phyloP scores from a whole-genome alignment of 2,888 invertebrate species.

The Ectropis crepuscularia region DNA sequence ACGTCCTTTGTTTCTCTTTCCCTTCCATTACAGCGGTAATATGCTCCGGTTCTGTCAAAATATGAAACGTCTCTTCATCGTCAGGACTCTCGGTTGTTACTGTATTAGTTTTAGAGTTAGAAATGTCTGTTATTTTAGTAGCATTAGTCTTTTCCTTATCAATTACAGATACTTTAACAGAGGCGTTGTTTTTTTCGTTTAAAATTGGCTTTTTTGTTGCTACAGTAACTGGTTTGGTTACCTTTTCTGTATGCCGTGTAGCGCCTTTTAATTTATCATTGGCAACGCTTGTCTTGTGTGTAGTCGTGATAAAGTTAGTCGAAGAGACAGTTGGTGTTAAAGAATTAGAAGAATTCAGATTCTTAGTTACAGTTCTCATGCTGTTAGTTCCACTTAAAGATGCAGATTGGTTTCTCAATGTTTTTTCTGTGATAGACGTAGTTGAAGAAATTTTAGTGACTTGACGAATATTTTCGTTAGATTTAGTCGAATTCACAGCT shows the following conservation, averaged over 20 bases:
- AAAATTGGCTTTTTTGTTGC: slow-evolving; percentile 38
- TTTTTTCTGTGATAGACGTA: slow-evolving; percentile 39
- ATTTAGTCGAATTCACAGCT: slow-evolving; percentile 43
- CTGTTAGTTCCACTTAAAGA: slow-evolving; percentile 73
- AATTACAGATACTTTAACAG: slow-evolving; percentile 32
- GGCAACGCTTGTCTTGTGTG: slow-evolving; percentile 41
- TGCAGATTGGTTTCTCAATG: slow-evolving; percentile 40
- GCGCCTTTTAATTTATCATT: slow-evolving; percentile 25
- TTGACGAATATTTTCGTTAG: slow-evolving; percentile 36
- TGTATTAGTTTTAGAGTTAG: slow-evolving; percentile 50
- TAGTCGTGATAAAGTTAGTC: slow-evolving; percentile 54
- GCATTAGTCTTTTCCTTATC: slow-evolving; percentile 49
- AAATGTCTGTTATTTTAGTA: slow-evolving; percentile 43
- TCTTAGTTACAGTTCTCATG: slow-evolving; percentile 68
- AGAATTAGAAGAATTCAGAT: slow-evolving; percentile 62
- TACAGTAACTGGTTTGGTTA: slow-evolving; percentile 45
- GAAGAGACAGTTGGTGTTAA: slow-evolving; percentile 49
- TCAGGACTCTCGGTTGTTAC: slow-evolving; percentile 65
- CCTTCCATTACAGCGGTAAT: slow-evolving; percentile 81
- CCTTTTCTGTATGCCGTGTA: slow-evolving; percentile 38
- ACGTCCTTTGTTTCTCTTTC: slow-evolving; percentile 68
- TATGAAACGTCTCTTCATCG: slow-evolving; percentile 80
- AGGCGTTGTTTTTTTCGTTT: slow-evolving; percentile 31
- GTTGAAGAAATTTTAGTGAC: slow-evolving; percentile 43
- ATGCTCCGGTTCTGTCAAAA: slow-evolving; percentile 84